Conservation (phyloP, 53 echinoderm and acorn worm genomes). For the Holothuria leucospilota region DNA sequence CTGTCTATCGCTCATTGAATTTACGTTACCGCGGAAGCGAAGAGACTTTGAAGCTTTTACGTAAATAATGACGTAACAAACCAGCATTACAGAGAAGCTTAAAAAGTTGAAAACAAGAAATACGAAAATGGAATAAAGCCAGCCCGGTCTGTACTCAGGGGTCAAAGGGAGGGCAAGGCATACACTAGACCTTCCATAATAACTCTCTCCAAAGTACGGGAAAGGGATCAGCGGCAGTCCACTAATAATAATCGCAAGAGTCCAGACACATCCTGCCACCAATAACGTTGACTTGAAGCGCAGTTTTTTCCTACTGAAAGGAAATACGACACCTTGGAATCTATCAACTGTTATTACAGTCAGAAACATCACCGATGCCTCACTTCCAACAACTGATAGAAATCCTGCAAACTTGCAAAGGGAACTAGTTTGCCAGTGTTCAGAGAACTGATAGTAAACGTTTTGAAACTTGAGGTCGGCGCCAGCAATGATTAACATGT, state of each 20-base stretch:
- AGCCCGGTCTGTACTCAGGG: not conserved
- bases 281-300: not conserved
- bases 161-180: conserved; percentile 44
- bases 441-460: not conserved
- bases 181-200: conserved; percentile 44
- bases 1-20: not conserved
- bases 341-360: conserved; percentile 54
- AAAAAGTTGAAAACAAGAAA: conserved; percentile 43
- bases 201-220: conserved; percentile 32
- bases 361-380: conserved; percentile 44
- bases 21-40: not conserved
- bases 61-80: conserved; percentile 34
- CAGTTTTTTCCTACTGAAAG: conserved; percentile 14
- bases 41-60: not conserved
- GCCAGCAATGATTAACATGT: conserved; percentile 77
- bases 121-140: conserved; percentile 40
- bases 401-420: conserved; percentile 40
- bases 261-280: conserved; percentile 12
- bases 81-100: conserved; percentile 21
- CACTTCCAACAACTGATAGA: conserved; percentile 27
- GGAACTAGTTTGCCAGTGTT: conserved; percentile 12
- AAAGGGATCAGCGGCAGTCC: not conserved
- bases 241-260: not conserved
- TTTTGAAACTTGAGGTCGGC: conserved; percentile 60
- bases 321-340: conserved; percentile 6